Conservation (phyloP, 2,797 vertebrate genomes). For the Microtus californicus region DNA sequence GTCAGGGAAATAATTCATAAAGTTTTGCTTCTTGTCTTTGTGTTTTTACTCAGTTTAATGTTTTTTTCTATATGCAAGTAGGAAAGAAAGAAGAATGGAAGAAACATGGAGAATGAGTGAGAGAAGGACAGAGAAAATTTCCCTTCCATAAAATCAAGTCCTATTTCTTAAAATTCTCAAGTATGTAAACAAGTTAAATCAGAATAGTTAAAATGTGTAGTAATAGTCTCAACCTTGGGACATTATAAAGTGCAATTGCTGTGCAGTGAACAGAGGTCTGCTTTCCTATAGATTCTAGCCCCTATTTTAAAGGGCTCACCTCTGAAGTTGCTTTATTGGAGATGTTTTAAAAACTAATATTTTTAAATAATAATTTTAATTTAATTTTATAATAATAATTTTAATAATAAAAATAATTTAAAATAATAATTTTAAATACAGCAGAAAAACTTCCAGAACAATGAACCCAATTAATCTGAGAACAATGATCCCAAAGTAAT, state of each 20-base stretch:
- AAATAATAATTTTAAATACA: slow-evolving; percentile 18
- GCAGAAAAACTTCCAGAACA: slow-evolving; percentile 1
- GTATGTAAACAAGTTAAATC: slow-evolving; percentile 2
- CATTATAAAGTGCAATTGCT: slow-evolving; percentile 37
- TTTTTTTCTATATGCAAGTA: slow-evolving; percentile 50
- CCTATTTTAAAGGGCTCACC: not conserved
- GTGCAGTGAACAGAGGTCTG: not conserved
- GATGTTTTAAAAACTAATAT: slow-evolving; percentile 21
- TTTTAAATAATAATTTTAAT: not conserved
- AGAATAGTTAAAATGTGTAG: slow-evolving; percentile 6
- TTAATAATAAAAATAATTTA: no score
- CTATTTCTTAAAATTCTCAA: slow-evolving; percentile 34
- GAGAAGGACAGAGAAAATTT: not conserved
- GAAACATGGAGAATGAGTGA: not conserved
- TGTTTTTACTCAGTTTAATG: slow-evolving; percentile 5
- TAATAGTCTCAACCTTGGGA: not conserved
- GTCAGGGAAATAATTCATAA: slow-evolving; percentile 52
- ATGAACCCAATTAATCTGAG: not conserved
- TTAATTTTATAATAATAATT: no score
- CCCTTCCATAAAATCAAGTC: not conserved
- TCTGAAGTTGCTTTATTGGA: not conserved
- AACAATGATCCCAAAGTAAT: slow-evolving; percentile 31
- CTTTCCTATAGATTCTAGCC: not conserved
- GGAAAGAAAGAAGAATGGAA: not conserved
- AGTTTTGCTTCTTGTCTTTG: slow-evolving; percentile 45